Percentiles rank a stretch among this genome's conserved stretches.
Conservation (phyloP, 1,140 invertebrate species). For the Globodera rostochiensis region DNA sequence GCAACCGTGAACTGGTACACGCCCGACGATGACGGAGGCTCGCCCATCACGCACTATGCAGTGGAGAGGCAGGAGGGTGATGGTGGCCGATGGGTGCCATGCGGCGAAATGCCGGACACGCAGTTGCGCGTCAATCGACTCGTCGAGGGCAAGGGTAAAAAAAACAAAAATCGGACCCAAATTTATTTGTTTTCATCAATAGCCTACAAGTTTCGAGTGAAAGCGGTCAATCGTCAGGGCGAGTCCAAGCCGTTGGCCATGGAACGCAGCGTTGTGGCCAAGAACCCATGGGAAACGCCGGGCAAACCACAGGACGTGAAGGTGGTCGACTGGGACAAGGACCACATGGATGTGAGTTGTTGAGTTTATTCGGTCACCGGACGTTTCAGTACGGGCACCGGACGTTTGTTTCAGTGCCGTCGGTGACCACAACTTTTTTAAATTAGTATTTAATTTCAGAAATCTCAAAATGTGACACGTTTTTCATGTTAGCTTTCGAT, state of each 20-base stretch:
- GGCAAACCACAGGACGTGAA: conserved; percentile 86
- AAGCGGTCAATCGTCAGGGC: conserved; percentile 92
- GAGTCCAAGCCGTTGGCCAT: conserved; percentile 89
- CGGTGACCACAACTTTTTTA: no score
- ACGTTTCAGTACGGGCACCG: no score
- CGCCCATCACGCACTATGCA: conserved; percentile 84
- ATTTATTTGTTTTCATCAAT: no score
- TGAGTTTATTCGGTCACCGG: no score
- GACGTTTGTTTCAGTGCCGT: no score
- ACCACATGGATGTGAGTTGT: conserved; percentile 77
- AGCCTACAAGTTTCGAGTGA: conserved; percentile 85
- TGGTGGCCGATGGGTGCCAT: conserved; percentile 67
- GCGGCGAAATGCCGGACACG: conserved; percentile 82
- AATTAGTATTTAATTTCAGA: no score
- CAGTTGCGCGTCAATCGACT: conserved; percentile 74
- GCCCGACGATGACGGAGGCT: conserved; percentile 71
- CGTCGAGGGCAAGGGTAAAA: conserved; percentile 84
- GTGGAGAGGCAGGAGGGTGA: conserved; percentile 85
- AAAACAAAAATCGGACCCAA: no score
- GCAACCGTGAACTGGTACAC: conserved; percentile 68
- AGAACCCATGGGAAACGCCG: conserved; percentile 94
- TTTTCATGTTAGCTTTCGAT: no score
- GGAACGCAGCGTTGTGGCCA: conserved; percentile 83
- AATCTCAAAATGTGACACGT: no score
- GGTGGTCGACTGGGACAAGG: conserved; percentile 91